Evolutionary conservation across 2,797 vertebrate species (phyloP), one percentile per base, ranked within the genome.

Genomic region (Mormyrus hasselquistii): DNA sequence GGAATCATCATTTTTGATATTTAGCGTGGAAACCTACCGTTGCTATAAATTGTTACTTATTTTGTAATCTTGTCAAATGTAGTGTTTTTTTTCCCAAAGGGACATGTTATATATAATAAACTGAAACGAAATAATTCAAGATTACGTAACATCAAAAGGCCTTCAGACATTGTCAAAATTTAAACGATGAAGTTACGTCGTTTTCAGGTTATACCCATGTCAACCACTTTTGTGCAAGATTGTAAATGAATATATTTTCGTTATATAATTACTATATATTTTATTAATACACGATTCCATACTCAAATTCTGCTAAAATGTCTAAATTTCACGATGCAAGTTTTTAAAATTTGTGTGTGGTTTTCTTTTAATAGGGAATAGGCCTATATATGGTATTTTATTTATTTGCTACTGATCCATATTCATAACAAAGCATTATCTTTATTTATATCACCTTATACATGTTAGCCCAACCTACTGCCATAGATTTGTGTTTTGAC

Each of bases 71-170:
- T 19, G 76, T 41, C 76, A 82, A 82, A 82, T 82, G 19, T 82
- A 47, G 16, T n/a, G 76, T 47, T 82, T 22, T 79, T 79, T 65
- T 25, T 9, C 69, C 76, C 41, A 22, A 82, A 82, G 16, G 76
- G 41, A 82, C 76, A 47, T 44, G 41, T 79, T 47, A 44, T 7
- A 79, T 79, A 79, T n/a, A 79, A 47, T 44, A 82, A 82, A 9
- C 16, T 47, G 76, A 47, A 82, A 82, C 19, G 19, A 14, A 82
- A 47, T 82, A 44, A 82, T 82, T 82, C 76, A 82, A 47, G 41
- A 47, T 82, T 82, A 82, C 41, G 76, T 82, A 82, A 82, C 76
- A 82, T 82, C 76, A 82, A 10, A 82, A 82, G 38, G 76, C 41
- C 76, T 44, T 82, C 38, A 82, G 76, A 82, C 76, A 22, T 1